These are phyloP conservation scores for Gobiocypris rarus DNA, from an alignment of 2,113 vertebrate species.

Conservation along the genomic window DNA sequence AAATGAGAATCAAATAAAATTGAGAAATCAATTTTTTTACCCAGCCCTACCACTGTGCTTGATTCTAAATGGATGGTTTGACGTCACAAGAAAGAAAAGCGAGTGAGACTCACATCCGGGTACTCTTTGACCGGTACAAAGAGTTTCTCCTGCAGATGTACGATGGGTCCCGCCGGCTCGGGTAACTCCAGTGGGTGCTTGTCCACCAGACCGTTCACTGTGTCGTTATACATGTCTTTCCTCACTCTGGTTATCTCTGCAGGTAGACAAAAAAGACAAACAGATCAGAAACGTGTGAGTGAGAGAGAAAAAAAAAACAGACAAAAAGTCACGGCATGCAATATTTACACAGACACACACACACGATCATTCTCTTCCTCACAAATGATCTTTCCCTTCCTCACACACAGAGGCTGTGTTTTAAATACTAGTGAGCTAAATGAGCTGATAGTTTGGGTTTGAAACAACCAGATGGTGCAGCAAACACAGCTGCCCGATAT, in stretches of 20 bases:
- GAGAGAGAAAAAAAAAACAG: neutral
- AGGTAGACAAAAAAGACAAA: conserved; percentile 59
- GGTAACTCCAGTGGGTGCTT: conserved; percentile 82
- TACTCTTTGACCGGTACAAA: conserved; percentile 86
- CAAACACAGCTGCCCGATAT: neutral
- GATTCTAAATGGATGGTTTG: neutral
- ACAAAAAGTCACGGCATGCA: neutral
- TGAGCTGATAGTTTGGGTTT: neutral
- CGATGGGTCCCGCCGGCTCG: conserved; percentile 76
- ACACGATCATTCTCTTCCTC: no score
- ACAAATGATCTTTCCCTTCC: neutral
- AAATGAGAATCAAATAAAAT: no score
- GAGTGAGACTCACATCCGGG: conserved; percentile 76
- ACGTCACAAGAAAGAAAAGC: neutral
- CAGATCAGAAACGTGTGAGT: neutral
- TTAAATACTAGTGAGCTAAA: conserved; percentile 6
- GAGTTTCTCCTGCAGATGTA: conserved; percentile 84
- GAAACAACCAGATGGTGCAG: neutral
- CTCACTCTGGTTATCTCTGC: conserved; percentile 85
- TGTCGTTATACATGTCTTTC: conserved; percentile 85
- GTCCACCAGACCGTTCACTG: conserved; percentile 81
- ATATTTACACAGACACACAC: no score
- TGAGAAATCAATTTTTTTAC: no score
- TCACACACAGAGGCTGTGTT: conserved; percentile 12
- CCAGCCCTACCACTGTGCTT: neutral